These are phyloP conservation scores for Hipparchia sbordonii DNA, from an alignment of 2,888 invertebrate species.

Conservation along the genomic window DNA sequence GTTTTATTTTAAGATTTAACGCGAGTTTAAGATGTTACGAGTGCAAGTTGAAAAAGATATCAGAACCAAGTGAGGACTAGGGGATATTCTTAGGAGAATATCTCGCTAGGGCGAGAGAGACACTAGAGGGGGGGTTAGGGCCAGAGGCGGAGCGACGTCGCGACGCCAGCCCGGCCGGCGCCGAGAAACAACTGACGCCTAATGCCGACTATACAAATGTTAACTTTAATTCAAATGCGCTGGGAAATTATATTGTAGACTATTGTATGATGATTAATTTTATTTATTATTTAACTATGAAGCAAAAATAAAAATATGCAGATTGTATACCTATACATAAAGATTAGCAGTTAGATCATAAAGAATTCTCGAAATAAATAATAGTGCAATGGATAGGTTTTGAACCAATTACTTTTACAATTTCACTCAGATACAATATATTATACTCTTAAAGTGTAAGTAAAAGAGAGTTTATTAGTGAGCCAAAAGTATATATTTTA, in stretches of 20 bases:
- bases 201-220: slow-evolving; percentile 46
- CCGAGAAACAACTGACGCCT: slow-evolving; percentile 59
- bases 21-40: slow-evolving; percentile 4
- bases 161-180: slow-evolving; percentile 80
- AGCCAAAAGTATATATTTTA: too few species aligned
- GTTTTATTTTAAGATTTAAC: background rate
- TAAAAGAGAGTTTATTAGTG: too few species aligned
- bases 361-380: too few species aligned
- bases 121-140: slow-evolving; percentile 42
- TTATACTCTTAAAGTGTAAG: too few species aligned
- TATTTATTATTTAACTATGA: too few species aligned
- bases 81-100: slow-evolving; percentile 6
- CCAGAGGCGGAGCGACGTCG: slow-evolving; percentile 65
- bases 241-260: slow-evolving; percentile 25
- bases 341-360: too few species aligned
- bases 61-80: slow-evolving; percentile 26
- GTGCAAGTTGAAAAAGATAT: slow-evolving; percentile 24
- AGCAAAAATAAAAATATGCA: background rate
- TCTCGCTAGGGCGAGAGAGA: slow-evolving; percentile 17
- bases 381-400: too few species aligned
- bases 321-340: too few species aligned
- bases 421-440: too few species aligned
- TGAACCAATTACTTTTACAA: too few species aligned
- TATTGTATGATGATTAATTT: slow-evolving; percentile 31
- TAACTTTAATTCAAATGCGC: slow-evolving; percentile 32